Conservation (phyloP, 2,888 invertebrate species). For the Clunio marinus region DNA sequence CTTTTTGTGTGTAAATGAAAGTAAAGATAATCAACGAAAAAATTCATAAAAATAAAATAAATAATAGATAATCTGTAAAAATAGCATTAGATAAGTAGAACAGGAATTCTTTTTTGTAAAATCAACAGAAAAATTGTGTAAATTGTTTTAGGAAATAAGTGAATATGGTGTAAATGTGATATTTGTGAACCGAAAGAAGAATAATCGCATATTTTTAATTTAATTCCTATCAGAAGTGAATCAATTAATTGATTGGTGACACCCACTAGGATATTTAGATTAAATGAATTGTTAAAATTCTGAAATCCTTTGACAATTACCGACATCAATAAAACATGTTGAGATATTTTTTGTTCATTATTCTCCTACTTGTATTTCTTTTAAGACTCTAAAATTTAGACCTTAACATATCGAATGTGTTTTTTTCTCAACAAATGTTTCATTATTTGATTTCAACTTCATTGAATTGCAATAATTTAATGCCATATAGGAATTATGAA, state of each 20-base stretch:
- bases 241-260: background rate
- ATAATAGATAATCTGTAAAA: background rate
- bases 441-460: background rate
- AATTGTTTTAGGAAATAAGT: background rate
- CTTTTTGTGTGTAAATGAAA: background rate
- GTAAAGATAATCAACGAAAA: background rate
- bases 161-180: slow-evolving; percentile 33
- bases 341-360: background rate
- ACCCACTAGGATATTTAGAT: too few relatives aligned
- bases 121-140: background rate
- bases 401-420: background rate
- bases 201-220: slow-evolving; percentile 7
- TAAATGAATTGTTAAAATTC: background rate
- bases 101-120: background rate
- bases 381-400: background rate
- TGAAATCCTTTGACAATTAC: too few relatives aligned
- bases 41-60: background rate
- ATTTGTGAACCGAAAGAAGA: slow-evolving; percentile 29
- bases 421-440: background rate
- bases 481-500: slow-evolving; percentile 17
- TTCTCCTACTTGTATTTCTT: background rate
- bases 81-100: too few relatives aligned
- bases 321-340: too few relatives aligned
- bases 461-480: slow-evolving; percentile 4
- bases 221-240: background rate